Percentiles rank a stretch among this genome's conserved stretches.
phyloP scores from a whole-genome alignment of 2,888 invertebrate genomes.

The Callosobruchus maculatus region DNA sequence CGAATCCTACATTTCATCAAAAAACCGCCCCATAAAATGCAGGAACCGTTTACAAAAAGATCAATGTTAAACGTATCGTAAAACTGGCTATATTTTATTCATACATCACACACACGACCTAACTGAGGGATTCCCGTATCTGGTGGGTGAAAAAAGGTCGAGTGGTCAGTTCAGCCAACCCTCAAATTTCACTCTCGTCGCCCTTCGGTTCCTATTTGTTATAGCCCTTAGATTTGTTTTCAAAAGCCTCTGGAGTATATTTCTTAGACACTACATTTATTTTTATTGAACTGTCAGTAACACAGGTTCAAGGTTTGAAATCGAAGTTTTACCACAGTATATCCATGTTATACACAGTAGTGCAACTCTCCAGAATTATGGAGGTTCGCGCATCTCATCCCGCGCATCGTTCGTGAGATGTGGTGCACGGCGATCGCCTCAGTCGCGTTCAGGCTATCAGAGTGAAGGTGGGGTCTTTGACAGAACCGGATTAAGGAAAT shows the following conservation, averaged over 20 bases:
- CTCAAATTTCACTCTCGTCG: constrained; percentile 27
- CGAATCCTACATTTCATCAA: background rate
- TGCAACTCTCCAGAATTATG: too few species aligned
- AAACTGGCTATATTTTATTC: background rate
- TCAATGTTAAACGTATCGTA: background rate
- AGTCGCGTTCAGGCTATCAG: too few species aligned
- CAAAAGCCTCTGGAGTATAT: constrained; percentile 35
- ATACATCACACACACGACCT: background rate
- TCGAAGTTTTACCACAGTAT: background rate
- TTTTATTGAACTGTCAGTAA: constrained; percentile 33
- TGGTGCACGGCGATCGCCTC: too few species aligned
- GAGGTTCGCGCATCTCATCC: too few species aligned
- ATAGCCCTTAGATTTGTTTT: constrained; percentile 32
- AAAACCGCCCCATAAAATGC: background rate
- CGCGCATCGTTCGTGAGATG: too few species aligned
- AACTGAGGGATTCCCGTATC: background rate
- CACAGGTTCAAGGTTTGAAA: constrained; percentile 11
- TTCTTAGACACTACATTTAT: constrained; percentile 26
- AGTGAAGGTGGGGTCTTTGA: too few species aligned
- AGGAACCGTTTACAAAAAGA: background rate
- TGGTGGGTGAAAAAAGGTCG: constrained; percentile 11
- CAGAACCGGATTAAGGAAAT: too few species aligned
- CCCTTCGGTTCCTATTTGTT: constrained; percentile 31
- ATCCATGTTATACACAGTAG: background rate
- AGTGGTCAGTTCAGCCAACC: constrained; percentile 31